phyloP scores from a whole-genome alignment of 1,140 invertebrate genomes.

The Chrysopa pallens region DNA sequence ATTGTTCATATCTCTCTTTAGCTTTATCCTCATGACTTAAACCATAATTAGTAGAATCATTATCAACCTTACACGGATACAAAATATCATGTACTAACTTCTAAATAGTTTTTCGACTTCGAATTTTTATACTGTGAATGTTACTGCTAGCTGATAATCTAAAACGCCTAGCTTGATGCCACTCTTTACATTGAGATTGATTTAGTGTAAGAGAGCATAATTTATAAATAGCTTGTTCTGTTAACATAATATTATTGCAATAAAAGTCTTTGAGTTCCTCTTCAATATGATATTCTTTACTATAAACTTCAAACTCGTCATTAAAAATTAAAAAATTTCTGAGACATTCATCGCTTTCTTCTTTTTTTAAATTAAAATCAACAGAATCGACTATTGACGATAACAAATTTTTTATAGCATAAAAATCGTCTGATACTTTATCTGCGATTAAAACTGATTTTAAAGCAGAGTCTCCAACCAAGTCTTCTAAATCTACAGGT shows the following conservation, averaged over 20 bases:
- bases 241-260: conserved; percentile 11
- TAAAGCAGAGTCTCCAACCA: no score
- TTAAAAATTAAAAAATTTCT: conserved; percentile 3
- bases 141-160: conserved; percentile 11
- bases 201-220: conserved; percentile 15
- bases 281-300: conserved; percentile 4
- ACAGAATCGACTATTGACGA: no score
- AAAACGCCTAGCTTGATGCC: conserved; percentile 8
- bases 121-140: conserved; percentile 11
- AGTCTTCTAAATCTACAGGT: no score
- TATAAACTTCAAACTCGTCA: conserved; percentile 3
- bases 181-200: conserved; percentile 9
- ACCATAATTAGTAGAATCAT: conserved; percentile 7
- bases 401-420: no score
- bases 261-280: conserved; percentile 11
- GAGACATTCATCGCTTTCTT: no score
- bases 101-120: conserved; percentile 8
- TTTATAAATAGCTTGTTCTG: conserved; percentile 14
- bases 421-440: no score
- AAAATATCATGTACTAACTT: conserved; percentile 7
- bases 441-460: no score
- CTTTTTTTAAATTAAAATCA: no score
- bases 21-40: conserved; percentile 5
- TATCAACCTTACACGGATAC: conserved; percentile 5
- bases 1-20: background rate